phyloP scores from a whole-genome alignment of 1,140 invertebrate genomes.

The fruit fly (Drosophila melanogaster) region DNA sequence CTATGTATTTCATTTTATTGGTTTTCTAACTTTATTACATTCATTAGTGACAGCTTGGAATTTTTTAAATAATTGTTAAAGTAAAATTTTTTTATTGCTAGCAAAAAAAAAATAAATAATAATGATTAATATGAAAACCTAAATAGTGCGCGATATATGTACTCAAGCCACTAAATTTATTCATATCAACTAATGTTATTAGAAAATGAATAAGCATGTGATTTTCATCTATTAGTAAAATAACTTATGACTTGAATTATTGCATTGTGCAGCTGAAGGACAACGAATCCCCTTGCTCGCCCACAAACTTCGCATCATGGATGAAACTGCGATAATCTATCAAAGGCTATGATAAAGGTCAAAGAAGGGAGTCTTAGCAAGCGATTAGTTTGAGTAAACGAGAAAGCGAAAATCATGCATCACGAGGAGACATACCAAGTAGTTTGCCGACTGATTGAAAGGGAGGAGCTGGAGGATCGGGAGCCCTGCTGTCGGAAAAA shows the following conservation, averaged over 20 bases:
- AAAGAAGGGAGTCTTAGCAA: slow-evolving; percentile 48
- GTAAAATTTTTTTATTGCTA: too few species aligned
- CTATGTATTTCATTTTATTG: slow-evolving; percentile 8
- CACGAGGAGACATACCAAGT: slow-evolving; percentile 48
- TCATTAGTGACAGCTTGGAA: slow-evolving; percentile 5
- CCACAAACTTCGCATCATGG: slow-evolving; percentile 29
- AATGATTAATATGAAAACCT: too few species aligned
- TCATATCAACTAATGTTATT: neutral
- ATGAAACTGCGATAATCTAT: slow-evolving; percentile 42
- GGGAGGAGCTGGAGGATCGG: slow-evolving; percentile 6
- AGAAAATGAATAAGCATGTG: neutral
- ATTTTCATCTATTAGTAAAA: neutral
- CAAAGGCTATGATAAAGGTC: slow-evolving; percentile 61
- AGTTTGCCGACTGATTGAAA: slow-evolving; percentile 42
- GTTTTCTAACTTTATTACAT: slow-evolving; percentile 25
- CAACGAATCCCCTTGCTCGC: slow-evolving; percentile 8
- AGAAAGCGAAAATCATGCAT: slow-evolving; percentile 60
- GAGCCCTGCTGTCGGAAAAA: slow-evolving; percentile 5
- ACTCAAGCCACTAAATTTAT: neutral
- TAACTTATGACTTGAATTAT: slow-evolving; percentile 10
- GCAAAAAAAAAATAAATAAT: too few species aligned
- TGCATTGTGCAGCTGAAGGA: slow-evolving; percentile 14
- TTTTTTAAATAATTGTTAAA: slow-evolving; percentile 7
- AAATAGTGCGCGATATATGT: too few species aligned
- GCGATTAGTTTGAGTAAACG: slow-evolving; percentile 58